Conservation (phyloP, 2,113 vertebrate genomes). For the Hemiprocne comata region DNA sequence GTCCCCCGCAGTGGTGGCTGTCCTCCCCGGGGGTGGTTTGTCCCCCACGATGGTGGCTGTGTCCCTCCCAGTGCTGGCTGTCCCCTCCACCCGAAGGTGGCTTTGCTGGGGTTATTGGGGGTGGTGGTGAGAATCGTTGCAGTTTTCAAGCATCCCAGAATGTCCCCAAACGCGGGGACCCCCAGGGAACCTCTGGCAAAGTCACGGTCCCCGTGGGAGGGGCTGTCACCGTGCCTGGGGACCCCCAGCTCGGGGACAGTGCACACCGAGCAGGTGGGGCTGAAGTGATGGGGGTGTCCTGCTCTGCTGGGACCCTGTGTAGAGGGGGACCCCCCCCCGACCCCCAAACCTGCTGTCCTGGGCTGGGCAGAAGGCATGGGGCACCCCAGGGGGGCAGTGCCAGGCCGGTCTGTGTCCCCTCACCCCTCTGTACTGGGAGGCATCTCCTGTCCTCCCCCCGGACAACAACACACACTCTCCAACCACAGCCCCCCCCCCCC, state of each 20-base stretch:
- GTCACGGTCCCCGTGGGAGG: neutral
- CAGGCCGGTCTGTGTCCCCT: neutral
- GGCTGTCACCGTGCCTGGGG: neutral
- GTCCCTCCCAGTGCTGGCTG: too few species aligned
- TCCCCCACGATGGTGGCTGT: too few species aligned
- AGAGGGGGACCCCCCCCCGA: neutral
- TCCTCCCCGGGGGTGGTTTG: too few species aligned
- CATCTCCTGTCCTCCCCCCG: neutral
- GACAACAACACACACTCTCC: fast-evolving
- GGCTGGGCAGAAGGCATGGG: neutral
- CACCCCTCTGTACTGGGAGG: fast-evolving
- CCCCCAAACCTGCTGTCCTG: neutral
- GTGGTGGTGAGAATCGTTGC: neutral
- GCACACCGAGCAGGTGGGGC: too few species aligned
- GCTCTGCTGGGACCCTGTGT: fast-evolving
- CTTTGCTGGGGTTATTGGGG: too few species aligned
- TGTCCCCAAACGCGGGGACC: neutral
- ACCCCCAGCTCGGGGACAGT: neutral
- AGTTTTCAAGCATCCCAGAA: neutral
- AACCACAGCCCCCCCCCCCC: too few species aligned
- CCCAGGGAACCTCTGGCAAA: neutral
- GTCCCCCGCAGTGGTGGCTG: too few species aligned
- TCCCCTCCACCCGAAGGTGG: too few species aligned
- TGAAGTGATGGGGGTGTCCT: neutral
- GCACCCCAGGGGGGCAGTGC: neutral